Evolutionary conservation across 1,140 invertebrate species (phyloP).

Genomic region (Gonatopus flavifemur): DNA sequence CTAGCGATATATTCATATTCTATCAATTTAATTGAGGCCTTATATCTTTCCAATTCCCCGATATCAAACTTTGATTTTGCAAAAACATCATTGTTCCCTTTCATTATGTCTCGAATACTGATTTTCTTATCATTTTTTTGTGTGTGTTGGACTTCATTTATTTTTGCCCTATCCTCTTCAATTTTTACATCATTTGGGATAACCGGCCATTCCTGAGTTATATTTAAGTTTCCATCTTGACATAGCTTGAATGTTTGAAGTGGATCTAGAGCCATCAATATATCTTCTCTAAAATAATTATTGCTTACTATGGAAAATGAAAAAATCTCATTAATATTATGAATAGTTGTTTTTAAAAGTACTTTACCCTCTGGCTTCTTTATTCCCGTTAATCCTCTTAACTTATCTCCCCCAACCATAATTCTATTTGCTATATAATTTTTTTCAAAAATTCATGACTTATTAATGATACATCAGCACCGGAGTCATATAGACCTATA

Average conservation of each 20-base stretch:
- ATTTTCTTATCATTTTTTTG: background rate
- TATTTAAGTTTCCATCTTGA: slow-evolving; percentile 6
- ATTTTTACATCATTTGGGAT: background rate
- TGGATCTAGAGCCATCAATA: slow-evolving; percentile 3
- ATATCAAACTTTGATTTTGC: background rate
- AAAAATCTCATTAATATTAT: background rate
- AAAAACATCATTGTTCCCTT: background rate
- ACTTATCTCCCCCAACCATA: slow-evolving; percentile 3
- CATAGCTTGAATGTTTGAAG: no score
- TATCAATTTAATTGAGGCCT: background rate
- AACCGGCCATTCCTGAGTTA: background rate
- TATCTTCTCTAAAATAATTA: slow-evolving; percentile 5
- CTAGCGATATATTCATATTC: background rate
- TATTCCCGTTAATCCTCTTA: background rate
- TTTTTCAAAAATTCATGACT: slow-evolving; percentile 3
- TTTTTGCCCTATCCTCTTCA: background rate
- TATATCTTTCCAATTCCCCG: background rate
- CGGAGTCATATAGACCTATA: background rate
- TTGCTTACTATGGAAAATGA: slow-evolving; percentile 4
- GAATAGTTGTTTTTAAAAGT: background rate
- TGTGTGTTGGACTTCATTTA: background rate
- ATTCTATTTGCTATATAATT: slow-evolving; percentile 1
- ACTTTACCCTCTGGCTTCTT: background rate
- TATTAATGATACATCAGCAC: slow-evolving; percentile 8
- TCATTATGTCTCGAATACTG: background rate